phyloP scores from a whole-genome alignment of 2,797 vertebrate species.

The Sebastes nivosus region DNA sequence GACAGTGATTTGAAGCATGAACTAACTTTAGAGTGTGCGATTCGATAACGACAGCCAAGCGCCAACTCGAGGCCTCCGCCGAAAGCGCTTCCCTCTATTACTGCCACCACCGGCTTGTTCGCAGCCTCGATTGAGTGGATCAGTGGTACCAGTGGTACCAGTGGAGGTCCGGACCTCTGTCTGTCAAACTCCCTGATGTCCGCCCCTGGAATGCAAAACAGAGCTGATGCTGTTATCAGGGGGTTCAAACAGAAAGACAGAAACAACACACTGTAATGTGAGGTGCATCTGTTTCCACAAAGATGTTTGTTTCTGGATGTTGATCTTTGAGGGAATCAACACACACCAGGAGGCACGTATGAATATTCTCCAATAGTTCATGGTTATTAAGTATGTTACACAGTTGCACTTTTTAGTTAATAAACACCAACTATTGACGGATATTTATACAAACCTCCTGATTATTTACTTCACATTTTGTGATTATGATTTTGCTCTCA shows the following conservation, averaged over 20 bases:
- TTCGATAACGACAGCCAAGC: conserved; percentile 91
- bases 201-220: conserved; percentile 81
- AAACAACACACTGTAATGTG: not conserved
- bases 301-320: not conserved
- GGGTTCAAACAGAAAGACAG: not conserved
- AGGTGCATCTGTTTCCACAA: not conserved
- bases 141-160: conserved; percentile 71
- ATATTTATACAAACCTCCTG: not conserved
- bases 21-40: conserved; percentile 87
- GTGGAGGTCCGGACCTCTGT: conserved; percentile 7
- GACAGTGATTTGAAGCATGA: conserved; percentile 3
- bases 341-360: not conserved
- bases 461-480: not conserved
- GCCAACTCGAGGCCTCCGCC: conserved; percentile 93
- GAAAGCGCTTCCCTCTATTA: conserved; percentile 89
- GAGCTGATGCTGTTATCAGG: not conserved
- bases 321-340: not conserved
- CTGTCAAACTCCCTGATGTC: conserved; percentile 87
- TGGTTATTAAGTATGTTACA: not conserved
- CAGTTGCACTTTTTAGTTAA: not conserved
- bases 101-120: conserved; percentile 90
- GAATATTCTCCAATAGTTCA: not conserved
- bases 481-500: not conserved
- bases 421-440: not conserved
- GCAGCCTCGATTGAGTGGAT: conserved; percentile 85